Conservation (phyloP, 2,113 vertebrate genomes). For the Python bivittatus region DNA sequence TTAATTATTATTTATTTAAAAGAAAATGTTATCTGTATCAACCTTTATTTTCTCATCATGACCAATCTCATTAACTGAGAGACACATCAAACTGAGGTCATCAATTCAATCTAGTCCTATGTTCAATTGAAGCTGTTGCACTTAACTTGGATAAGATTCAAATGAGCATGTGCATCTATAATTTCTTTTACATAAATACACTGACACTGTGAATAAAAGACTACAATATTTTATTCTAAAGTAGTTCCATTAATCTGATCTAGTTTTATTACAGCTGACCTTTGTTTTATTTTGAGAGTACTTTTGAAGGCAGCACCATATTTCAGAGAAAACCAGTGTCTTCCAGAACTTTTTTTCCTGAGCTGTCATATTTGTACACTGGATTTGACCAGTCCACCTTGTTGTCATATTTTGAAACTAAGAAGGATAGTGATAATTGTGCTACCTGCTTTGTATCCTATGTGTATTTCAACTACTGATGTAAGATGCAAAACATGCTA, state of each 20-base stretch:
- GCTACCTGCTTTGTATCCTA: rapidly evolving
- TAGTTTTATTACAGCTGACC: neutral
- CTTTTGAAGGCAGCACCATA: neutral
- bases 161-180: neutral
- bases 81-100: neutral
- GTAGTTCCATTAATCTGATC: neutral
- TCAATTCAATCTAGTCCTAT: neutral
- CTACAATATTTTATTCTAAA: neutral
- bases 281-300: slow-evolving; percentile 22
- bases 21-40: neutral
- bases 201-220: neutral
- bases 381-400: neutral
- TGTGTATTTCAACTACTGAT: neutral
- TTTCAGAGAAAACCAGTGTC: neutral
- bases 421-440: neutral
- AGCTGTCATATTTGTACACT: neutral
- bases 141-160: neutral
- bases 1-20: neutral
- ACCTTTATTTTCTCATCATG: neutral
- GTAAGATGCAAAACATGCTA: neutral
- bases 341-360: neutral
- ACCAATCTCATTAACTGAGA: neutral
- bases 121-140: neutral
- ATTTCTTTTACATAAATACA: neutral
- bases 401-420: rapidly evolving